Base-by-base conservation (phyloP, 2,113 vertebrate genomes). In the Columba livia region DNA sequence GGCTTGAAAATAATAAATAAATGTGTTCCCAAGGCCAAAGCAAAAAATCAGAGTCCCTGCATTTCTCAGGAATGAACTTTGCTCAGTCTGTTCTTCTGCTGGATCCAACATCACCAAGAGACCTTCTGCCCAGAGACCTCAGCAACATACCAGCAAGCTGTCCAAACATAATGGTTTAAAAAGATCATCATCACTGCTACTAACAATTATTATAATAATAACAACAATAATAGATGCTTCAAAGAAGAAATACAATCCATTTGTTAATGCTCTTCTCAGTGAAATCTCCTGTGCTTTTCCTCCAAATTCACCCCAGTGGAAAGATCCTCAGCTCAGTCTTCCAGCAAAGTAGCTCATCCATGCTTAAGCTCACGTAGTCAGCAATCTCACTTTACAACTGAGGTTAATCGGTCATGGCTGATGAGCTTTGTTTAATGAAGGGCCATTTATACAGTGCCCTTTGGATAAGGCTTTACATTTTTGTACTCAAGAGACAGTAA, bases 351-450 rank as follows among this genome's bases (percentile, higher is more conserved):
- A 88, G 58, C 81, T 96, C 91, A 94, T 89, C 93, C 82, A 70
- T 10, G 5, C 36, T 60, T 38, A 80, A 83, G 56, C 64, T 90
- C 88, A 61, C 5, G 7, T 44, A 95, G 92, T 56, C 85, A 94
- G 78, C 71, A 85, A 93, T 92, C 92, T 89, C 91, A 79, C 94
- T 92, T 94, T 94, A 94, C 80, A 92, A 79, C 66, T 73, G 95
- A 77, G 91, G 92, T 94, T 96, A 95, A 96, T 95, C 51, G 57
- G 92, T 94, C 92, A 93, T 77, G 87, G 94, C 91, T 94, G 92
- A 95, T 96, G 96, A 95, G 90, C 87, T 97, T 94, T 93, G 74
- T 88, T 92, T 97, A 96, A 95, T 91, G 93, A 94, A 95, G 67
- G 81, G 66, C 48, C 78, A 85, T 94, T 94, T 94, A 79, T 91